Conservation (phyloP, 2,113 vertebrate species). For the Dunckerocampus dactyliophorus region DNA sequence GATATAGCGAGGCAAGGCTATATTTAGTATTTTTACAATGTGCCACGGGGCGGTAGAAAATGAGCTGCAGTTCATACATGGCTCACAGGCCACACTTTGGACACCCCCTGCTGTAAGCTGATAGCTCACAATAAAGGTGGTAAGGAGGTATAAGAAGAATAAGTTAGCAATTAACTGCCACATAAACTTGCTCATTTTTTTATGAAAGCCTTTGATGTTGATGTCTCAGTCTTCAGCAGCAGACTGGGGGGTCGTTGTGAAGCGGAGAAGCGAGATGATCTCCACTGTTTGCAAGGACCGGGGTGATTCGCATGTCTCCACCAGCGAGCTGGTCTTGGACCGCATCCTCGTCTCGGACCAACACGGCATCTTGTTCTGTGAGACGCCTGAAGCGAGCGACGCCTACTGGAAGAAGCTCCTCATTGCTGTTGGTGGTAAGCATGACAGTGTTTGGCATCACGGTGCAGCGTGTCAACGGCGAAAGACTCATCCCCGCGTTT, state of each 20-base stretch:
- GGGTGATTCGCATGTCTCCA: constrained; percentile 82
- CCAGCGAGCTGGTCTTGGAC: constrained; percentile 91
- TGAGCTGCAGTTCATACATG: no score
- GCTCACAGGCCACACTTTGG: no score
- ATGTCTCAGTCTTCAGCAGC: constrained; percentile 69
- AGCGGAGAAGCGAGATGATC: constrained; percentile 79
- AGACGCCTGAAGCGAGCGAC: constrained; percentile 97
- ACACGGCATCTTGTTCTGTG: constrained; percentile 95
- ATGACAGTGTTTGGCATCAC: not conserved
- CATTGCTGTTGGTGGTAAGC: constrained; percentile 90
- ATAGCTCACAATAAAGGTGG: no score
- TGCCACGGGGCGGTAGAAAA: no score
- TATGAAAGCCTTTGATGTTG: not conserved
- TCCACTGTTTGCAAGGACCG: constrained; percentile 79
- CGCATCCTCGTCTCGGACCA: constrained; percentile 97
- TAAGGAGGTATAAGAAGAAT: no score
- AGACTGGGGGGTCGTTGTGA: constrained; percentile 71
- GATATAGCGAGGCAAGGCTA: no score
- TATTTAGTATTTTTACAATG: no score
- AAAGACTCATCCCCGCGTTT: no score
- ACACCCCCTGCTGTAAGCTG: no score
- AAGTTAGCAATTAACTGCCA: not conserved
- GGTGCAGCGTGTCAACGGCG: not conserved
- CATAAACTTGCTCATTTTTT: no score
- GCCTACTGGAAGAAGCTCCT: constrained; percentile 99